Base-by-base conservation (phyloP, 2,797 vertebrate genomes). In the Scomberomorus guttatus region DNA sequence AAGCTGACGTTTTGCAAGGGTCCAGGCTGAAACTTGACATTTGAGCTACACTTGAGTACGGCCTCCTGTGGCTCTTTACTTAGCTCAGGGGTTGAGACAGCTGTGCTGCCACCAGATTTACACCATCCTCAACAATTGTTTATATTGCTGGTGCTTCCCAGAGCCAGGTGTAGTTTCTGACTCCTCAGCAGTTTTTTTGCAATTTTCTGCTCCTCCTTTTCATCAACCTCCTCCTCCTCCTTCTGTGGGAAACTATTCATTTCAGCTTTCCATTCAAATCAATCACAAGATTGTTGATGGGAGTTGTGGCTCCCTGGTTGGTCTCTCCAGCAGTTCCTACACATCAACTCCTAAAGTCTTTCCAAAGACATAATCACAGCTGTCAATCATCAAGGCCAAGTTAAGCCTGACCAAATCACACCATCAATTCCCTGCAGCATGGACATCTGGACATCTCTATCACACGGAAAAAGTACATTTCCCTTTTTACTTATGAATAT, bases 121-220 rank as follows among this genome's bases (percentile, higher is more conserved):
- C 58, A 74, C 69, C 25, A n/a, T 46, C 27, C 80, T 59, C 29
- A 78, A 77, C 73, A 78, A 80, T 67, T 83, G 67, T 66, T 87
- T 50, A n/a, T 44, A 74, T 46, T 58, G 72, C 25, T 77, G 56
- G 34, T n/a, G 70, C 58, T 69, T 82, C 70, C 37, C 15, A 24
- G 58, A 67, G 75, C 74, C 91, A 90, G 82, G 81, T 88, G 90
- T 52, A 50, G 58, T 62, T 90, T 88, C 61, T 84, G 73, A 74
- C 55, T 17, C 24, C 75, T 93, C 85, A 78, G 89, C 87, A 81
- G 48, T 83, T 86, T 87, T 50, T 18, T 50, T 18, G 18, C 18
- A 3, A 57, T 67, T 60, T 60, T 59, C 60, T 46, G 13, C 57
- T 74, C 64, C 37, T 46, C 54, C 56, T 46, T 25, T 6, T 48